Conservation (phyloP, 2,797 vertebrate species). For the Poecilia velifera region DNA sequence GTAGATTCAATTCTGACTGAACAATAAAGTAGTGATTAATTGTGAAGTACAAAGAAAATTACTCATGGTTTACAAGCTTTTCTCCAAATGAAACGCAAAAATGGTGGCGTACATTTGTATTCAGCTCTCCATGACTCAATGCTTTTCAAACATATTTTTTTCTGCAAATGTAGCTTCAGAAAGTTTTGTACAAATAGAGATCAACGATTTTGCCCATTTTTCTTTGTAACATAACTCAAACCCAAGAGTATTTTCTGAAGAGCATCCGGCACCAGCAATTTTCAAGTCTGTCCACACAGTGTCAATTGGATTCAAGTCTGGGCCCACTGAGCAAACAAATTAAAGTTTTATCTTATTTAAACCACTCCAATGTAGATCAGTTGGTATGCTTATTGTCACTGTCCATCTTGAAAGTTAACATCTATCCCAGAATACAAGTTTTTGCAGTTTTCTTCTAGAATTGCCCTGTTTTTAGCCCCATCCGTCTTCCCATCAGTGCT, state of each 20-base stretch:
- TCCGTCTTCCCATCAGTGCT: no score
- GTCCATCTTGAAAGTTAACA: background rate
- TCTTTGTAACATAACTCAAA: background rate
- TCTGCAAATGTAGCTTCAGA: background rate
- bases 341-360: background rate
- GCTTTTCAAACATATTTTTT: background rate
- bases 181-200: background rate
- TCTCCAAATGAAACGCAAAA: background rate
- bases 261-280: background rate
- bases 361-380: background rate
- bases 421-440: background rate
- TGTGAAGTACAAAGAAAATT: background rate
- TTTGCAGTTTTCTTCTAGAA: background rate
- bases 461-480: no score
- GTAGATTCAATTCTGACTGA: background rate
- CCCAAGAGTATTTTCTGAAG: background rate
- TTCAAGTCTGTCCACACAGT: background rate
- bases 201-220: background rate
- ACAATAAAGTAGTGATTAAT: background rate
- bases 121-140: background rate
- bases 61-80: background rate
- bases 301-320: background rate
- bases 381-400: background rate
- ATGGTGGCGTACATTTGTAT: background rate
- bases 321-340: background rate